phyloP scores from a whole-genome alignment of 1,140 invertebrate genomes.

The Bombus pascuorum region DNA sequence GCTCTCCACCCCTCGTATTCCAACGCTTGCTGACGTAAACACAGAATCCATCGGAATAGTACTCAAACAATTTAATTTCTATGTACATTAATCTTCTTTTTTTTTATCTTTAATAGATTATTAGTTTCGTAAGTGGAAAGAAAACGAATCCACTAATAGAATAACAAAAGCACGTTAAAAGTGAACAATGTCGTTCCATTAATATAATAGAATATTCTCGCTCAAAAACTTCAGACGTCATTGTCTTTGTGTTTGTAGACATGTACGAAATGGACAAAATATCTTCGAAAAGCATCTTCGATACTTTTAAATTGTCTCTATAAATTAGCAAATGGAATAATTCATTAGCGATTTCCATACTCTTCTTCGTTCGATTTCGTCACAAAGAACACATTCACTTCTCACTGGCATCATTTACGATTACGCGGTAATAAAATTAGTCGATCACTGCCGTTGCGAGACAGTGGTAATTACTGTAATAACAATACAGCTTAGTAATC shows the following conservation, averaged over 20 bases:
- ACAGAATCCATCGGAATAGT: slow-evolving; percentile 63
- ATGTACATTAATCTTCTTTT: slow-evolving; percentile 66
- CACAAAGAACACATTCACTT: slow-evolving; percentile 61
- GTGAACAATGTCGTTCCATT: slow-evolving; percentile 31
- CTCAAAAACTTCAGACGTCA: slow-evolving; percentile 37
- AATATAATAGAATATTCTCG: slow-evolving; percentile 36
- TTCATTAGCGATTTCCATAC: slow-evolving; percentile 51
- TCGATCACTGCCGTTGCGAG: slow-evolving; percentile 32
- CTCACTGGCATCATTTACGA: slow-evolving; percentile 37
- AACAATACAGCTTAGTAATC: slow-evolving; percentile 61
- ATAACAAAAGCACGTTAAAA: slow-evolving; percentile 46
- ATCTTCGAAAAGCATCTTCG: slow-evolving; percentile 26
- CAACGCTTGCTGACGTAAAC: slow-evolving; percentile 56
- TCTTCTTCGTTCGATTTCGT: slow-evolving; percentile 51
- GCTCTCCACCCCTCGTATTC: slow-evolving; percentile 59
- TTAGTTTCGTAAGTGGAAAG: slow-evolving; percentile 51
- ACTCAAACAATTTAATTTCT: slow-evolving; percentile 69
- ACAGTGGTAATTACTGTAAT: slow-evolving; percentile 41
- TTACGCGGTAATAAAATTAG: slow-evolving; percentile 58
- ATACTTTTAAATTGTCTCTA: slow-evolving; percentile 39
- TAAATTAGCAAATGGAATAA: slow-evolving; percentile 58
- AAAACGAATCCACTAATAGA: slow-evolving; percentile 61
- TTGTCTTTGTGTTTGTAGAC: slow-evolving; percentile 12
- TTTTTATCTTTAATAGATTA: slow-evolving; percentile 43
- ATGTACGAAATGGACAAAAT: slow-evolving; percentile 39